Evolutionary conservation across 2,888 invertebrate genomes (phyloP).

Genomic region (Thymelicus acteon): DNA sequence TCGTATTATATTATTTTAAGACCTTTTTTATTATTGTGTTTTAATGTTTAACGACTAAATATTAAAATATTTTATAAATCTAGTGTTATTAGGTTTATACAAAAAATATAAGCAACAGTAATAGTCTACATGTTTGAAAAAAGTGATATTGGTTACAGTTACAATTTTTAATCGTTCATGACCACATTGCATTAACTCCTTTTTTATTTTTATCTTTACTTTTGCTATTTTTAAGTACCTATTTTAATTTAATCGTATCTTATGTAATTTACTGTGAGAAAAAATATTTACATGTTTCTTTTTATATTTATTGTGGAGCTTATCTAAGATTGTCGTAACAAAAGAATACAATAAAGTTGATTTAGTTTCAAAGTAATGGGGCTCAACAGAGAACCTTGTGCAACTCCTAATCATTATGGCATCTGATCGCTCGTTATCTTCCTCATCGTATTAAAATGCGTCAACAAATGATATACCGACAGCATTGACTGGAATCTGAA

Average conservation of each 20-base stretch:
- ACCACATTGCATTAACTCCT: no score
- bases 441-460: slow-evolving; percentile 27
- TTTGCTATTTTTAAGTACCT: no score
- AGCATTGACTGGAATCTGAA: slow-evolving; percentile 28
- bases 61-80: no score
- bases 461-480: slow-evolving; percentile 29
- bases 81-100: no score
- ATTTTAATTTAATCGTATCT: no score
- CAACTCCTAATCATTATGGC: slow-evolving; percentile 19
- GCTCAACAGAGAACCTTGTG: slow-evolving; percentile 18
- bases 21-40: no score
- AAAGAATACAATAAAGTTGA: slow-evolving; percentile 28
- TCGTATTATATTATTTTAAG: background rate
- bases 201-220: background rate
- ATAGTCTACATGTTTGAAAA: no score
- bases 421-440: slow-evolving; percentile 26
- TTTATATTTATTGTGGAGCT: slow-evolving; percentile 3
- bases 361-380: slow-evolving; percentile 18
- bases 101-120: no score
- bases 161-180: no score
- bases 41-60: no score
- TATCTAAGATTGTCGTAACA: slow-evolving; percentile 17
- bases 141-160: no score
- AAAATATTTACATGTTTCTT: slow-evolving; percentile 9
- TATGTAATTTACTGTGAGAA: background rate